A percentile compares a stretch with the other conserved stretches of the same genome.
Evolutionary conservation across 2,888 invertebrate species (phyloP).

Genomic region (Coleophora flavipennella): DNA sequence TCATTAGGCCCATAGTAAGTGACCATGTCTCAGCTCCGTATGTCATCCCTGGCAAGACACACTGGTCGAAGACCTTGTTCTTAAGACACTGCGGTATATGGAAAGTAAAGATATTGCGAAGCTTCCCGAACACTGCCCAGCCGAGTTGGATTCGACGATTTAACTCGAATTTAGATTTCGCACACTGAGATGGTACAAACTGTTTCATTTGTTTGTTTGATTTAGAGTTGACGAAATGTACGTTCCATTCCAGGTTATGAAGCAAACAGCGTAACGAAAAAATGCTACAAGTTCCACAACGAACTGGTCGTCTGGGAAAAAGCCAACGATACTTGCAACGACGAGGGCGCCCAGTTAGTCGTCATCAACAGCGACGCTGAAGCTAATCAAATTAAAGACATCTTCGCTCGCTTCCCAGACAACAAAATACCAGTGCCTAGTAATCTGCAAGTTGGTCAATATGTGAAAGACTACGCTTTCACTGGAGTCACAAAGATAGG

Average conservation of each 20-base stretch:
- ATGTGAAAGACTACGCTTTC: conserved; percentile 4
- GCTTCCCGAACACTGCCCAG: too few relatives aligned
- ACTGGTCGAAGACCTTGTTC: too few relatives aligned
- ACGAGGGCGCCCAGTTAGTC: conserved; percentile 17
- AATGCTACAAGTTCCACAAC: conserved; percentile 22
- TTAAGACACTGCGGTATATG: too few relatives aligned
- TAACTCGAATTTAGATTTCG: too few relatives aligned
- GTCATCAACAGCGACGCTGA: conserved; percentile 16
- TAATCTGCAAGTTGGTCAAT: conserved; percentile 5
- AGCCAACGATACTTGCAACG: conserved; percentile 13
- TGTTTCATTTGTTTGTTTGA: too few relatives aligned
- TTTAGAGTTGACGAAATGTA: too few relatives aligned
- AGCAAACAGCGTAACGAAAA: conserved; percentile 3
- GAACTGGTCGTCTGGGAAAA: conserved; percentile 11
- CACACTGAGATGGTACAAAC: too few relatives aligned
- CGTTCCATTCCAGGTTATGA: background rate
- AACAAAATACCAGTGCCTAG: background rate
- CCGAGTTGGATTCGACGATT: too few relatives aligned
- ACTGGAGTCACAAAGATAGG: conserved; percentile 8
- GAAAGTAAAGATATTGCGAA: too few relatives aligned
- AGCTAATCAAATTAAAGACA: conserved; percentile 9
- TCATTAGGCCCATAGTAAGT: too few relatives aligned
- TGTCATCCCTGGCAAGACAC: too few relatives aligned
- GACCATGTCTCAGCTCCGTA: too few relatives aligned
- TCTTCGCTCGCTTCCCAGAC: conserved; percentile 6